Evolutionary conservation across 2,888 invertebrate species (phyloP), one percentile per base, ranked within the genome.

Genomic region (Liopterus haemorrhoidalis): DNA sequence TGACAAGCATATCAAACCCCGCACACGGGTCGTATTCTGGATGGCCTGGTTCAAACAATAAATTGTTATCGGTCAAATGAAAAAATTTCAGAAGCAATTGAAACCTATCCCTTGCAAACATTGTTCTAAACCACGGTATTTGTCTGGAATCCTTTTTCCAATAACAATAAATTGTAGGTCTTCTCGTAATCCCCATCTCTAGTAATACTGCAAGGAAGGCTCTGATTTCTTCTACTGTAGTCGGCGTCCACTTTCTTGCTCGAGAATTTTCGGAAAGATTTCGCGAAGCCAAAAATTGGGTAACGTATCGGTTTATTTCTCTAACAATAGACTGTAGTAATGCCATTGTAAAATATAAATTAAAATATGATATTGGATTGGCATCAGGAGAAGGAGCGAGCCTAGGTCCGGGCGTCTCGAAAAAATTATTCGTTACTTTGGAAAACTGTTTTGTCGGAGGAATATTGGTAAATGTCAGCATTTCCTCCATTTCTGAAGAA

Each of bases 41-140:
- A 42, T 43, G 50, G 21, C 51, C 49, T 15, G 45, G 54, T 48
- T 31, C 36, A 31, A 42, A 2, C 47, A 54, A 45, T 35, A 15
- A 49, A 20, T 22, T 41, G 20, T 46, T 46, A 24, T 50, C 20
- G 2, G 37, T 32, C 30, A 47, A 41, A 28, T 42, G 49, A 27
- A 36, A 50, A 41, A 38, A 21, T 41, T 50, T 51, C 14, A 52
- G 36, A 33, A 56, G 22, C 11, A 53, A 21, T 36, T 46, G 41
- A 53, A 53, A 55, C 38, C 54, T 42, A 45, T 56, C 38, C 28
- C 54, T 52, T 24, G 51, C 11, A 52, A 53, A 49, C 53, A 56
- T 54, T 45, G 44, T 56, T n/a, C 47, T 19, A 45, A 54, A 57
- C 51, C 50, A 51, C 18, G 51, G 52, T 16, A 53, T 56, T 31